A percentile compares a stretch with the other conserved stretches of the same genome.
These are phyloP conservation scores for Daphoenositta chrysoptera DNA, from an alignment of 2,113 vertebrate species.

Conservation along the genomic window DNA sequence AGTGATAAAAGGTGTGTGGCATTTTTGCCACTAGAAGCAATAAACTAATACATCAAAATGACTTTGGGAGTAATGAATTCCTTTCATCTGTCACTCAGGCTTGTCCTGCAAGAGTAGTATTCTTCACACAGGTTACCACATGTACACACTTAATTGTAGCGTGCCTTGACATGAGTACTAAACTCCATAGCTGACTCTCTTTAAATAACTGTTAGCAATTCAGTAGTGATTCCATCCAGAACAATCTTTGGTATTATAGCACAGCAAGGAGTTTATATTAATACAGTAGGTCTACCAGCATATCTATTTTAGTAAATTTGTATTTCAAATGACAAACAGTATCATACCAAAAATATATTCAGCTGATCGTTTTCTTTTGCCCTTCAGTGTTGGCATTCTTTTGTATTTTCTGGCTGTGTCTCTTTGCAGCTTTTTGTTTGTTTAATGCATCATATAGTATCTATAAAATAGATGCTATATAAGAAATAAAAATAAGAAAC, in stretches of 20 bases:
- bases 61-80: background rate
- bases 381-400: background rate
- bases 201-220: slow-evolving; percentile 1
- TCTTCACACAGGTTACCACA: background rate
- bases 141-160: background rate
- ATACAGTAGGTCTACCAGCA: background rate
- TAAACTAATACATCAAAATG: background rate
- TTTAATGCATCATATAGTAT: background rate
- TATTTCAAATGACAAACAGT: background rate
- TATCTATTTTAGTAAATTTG: background rate
- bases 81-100: background rate
- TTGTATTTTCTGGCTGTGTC: background rate
- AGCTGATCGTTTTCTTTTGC: background rate
- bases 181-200: background rate
- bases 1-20: background rate
- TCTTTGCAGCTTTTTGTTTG: background rate
- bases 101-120: background rate
- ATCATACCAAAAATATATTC: background rate
- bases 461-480: background rate
- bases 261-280: background rate
- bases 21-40: background rate
- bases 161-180: background rate
- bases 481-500: background rate
- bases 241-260: background rate
- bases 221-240: background rate